phyloP scores from a whole-genome alignment of 2,888 invertebrate species.

The Cantharis flavilabris region DNA sequence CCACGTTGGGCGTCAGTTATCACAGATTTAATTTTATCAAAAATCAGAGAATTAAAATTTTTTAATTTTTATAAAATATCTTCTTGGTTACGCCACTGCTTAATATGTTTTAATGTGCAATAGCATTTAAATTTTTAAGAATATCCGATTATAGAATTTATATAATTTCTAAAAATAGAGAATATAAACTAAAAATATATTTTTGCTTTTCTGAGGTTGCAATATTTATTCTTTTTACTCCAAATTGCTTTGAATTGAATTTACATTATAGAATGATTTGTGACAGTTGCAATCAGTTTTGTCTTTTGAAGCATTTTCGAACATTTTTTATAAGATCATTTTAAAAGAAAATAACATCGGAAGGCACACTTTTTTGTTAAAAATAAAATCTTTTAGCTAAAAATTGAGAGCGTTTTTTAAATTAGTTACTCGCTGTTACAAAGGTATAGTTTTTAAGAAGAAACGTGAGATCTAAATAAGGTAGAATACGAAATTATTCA shows the following conservation, averaged over 20 bases:
- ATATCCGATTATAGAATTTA: neutral
- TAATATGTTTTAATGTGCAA: no score
- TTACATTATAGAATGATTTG: neutral
- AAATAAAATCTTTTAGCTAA: neutral
- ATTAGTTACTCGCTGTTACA: neutral
- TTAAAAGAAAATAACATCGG: neutral
- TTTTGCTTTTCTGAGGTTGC: neutral
- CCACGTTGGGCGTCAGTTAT: no score
- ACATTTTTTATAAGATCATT: neutral
- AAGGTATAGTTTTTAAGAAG: neutral
- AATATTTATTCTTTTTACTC: neutral
- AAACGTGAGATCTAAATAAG: neutral
- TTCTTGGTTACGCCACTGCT: no score
- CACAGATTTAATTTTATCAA: no score
- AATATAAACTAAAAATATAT: neutral
- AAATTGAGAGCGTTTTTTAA: neutral
- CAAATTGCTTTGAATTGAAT: neutral
- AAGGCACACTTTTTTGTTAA: neutral
- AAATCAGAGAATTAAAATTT: no score
- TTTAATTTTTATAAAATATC: no score
- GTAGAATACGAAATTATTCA: neutral
- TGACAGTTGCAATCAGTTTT: neutral
- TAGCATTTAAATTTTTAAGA: neutral
- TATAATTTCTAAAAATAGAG: neutral
- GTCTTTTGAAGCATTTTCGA: neutral